A percentile compares a stretch with the other conserved stretches of the same genome.
These are phyloP conservation scores for Onchidella celtica DNA, from an alignment of 2,888 invertebrate genomes.

Conservation along the genomic window DNA sequence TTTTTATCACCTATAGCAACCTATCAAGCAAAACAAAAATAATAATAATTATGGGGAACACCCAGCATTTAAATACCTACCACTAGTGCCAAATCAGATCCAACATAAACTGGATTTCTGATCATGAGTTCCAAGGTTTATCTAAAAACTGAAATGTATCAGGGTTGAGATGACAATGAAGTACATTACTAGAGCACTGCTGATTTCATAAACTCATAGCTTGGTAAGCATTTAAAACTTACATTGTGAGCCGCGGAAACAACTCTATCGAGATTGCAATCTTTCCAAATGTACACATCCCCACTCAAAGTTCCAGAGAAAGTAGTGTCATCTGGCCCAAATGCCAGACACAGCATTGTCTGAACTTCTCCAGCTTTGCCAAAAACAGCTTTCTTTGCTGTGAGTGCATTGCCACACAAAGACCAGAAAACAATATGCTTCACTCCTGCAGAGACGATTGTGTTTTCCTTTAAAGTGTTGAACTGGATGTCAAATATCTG, in stretches of 20 bases:
- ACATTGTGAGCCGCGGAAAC: conserved; percentile 79
- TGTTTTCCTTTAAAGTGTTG: conserved; percentile 71
- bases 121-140: too few relatives aligned
- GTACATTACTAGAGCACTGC: too few relatives aligned
- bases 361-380: conserved; percentile 80
- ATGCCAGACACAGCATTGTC: conserved; percentile 78
- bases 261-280: conserved; percentile 73
- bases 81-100: too few relatives aligned
- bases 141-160: too few relatives aligned
- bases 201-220: too few relatives aligned
- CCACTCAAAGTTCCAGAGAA: conserved; percentile 80
- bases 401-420: conserved; percentile 79
- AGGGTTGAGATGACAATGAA: too few relatives aligned
- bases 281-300: conserved; percentile 80
- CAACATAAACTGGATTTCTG: too few relatives aligned
- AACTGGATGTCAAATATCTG: conserved; percentile 80
- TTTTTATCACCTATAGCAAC: too few relatives aligned
- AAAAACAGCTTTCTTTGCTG: conserved; percentile 79
- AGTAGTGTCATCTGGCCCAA: conserved; percentile 74
- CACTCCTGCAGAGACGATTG: conserved; percentile 79
- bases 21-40: too few relatives aligned
- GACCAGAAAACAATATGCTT: conserved; percentile 81
- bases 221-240: conserved; percentile 57
- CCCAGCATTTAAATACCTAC: too few relatives aligned
- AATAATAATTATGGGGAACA: too few relatives aligned